phyloP scores from a whole-genome alignment of 2,888 invertebrate species.

The Chalcis sispes region DNA sequence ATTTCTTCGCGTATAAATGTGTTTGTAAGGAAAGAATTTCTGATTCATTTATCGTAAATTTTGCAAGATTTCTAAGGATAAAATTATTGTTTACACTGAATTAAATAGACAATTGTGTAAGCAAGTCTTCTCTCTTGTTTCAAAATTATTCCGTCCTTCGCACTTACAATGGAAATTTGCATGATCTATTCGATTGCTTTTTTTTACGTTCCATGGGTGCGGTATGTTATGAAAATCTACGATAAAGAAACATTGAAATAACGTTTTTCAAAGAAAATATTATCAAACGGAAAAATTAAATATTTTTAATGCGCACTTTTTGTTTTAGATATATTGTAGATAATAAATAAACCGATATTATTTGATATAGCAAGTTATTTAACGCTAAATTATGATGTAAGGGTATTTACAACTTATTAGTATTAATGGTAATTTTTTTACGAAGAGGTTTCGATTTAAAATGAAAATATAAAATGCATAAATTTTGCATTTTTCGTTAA shows the following conservation, averaged over 20 bases:
- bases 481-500: too few species aligned
- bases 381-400: too few species aligned
- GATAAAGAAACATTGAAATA: constrained; percentile 5
- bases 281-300: too few species aligned
- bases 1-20: neutral
- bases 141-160: constrained; percentile 39
- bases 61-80: neutral
- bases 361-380: too few species aligned
- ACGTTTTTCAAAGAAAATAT: too few species aligned
- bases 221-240: constrained; percentile 29
- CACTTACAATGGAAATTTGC: constrained; percentile 49
- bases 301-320: too few species aligned
- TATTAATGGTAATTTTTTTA: too few species aligned
- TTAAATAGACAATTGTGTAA: constrained; percentile 43
- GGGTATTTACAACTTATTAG: too few species aligned
- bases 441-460: too few species aligned
- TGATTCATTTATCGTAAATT: neutral
- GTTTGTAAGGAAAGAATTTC: neutral
- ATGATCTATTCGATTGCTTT: constrained; percentile 43
- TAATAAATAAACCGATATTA: too few species aligned
- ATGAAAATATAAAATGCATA: too few species aligned
- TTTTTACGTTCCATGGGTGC: constrained; percentile 29
- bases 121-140: constrained; percentile 34
- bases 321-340: too few species aligned
- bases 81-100: constrained; percentile 41